A percentile compares a stretch with the other conserved stretches of the same genome.
Evolutionary conservation across 92 coral and sea anemone genomes (phyloP).

Genomic region (Blastomussa wellsi): DNA sequence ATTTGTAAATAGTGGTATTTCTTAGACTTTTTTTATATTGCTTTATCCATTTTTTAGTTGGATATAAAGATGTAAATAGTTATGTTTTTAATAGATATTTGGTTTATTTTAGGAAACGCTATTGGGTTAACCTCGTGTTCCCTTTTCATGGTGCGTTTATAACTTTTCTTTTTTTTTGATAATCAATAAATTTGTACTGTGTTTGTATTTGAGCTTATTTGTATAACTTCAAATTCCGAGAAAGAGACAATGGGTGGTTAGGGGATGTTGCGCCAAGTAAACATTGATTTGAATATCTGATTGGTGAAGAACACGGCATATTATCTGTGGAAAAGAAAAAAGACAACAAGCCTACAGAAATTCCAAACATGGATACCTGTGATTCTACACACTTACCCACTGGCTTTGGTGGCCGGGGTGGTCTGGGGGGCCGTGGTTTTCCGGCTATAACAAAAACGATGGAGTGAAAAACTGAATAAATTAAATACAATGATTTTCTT

Average conservation of each 20-base stretch:
- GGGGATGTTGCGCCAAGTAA: background rate
- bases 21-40: too few relatives aligned
- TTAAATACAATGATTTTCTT: background rate
- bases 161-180: too few relatives aligned
- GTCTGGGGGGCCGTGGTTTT: conserved; percentile 35
- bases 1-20: too few relatives aligned
- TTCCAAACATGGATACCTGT: background rate
- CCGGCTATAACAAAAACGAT: background rate
- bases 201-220: too few relatives aligned
- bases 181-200: too few relatives aligned
- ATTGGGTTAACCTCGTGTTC: too few relatives aligned
- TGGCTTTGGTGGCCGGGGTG: conserved; percentile 39
- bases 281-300: background rate
- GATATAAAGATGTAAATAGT: too few relatives aligned
- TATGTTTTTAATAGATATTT: too few relatives aligned
- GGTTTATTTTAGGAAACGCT: too few relatives aligned
- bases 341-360: background rate
- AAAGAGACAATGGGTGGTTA: background rate
- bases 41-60: too few relatives aligned
- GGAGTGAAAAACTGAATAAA: background rate
- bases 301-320: background rate
- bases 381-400: conserved; percentile 21
- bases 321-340: background rate
- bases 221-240: too few relatives aligned
- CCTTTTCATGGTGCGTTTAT: too few relatives aligned